Conservation (phyloP, 2,888 invertebrate species). For the Bhutanitis thaidina region DNA sequence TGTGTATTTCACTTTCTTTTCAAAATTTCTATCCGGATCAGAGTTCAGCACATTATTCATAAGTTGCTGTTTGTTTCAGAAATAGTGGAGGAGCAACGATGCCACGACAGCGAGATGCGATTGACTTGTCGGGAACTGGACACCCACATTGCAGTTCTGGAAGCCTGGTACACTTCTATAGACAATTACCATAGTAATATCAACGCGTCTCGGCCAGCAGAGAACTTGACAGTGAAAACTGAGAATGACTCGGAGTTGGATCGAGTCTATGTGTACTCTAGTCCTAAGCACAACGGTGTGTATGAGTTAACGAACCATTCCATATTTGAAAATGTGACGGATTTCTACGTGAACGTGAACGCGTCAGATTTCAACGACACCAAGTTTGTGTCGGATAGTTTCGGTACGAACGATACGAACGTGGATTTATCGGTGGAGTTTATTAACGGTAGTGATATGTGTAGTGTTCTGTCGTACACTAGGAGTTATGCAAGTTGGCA, state of each 20-base stretch:
- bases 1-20: too few species aligned
- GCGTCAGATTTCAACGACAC: constrained; percentile 28
- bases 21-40: too few species aligned
- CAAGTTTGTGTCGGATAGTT: constrained; percentile 43
- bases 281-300: constrained; percentile 69
- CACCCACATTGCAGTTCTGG: constrained; percentile 82
- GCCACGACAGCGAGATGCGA: constrained; percentile 80
- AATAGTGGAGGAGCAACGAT: constrained; percentile 82
- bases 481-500: constrained; percentile 71
- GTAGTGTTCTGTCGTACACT: constrained; percentile 51
- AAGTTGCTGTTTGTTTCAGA: constrained; percentile 67
- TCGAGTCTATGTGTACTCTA: constrained; percentile 64
- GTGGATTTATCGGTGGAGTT: constrained; percentile 50
- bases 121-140: constrained; percentile 82
- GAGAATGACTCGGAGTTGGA: constrained; percentile 67
- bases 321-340: constrained; percentile 42
- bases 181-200: constrained; percentile 51
- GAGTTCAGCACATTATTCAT: too few species aligned
- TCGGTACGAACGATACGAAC: constrained; percentile 41
- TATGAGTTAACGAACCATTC: constrained; percentile 56
- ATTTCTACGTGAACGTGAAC: constrained; percentile 31
- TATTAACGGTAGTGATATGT: constrained; percentile 52
- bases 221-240: constrained; percentile 45
- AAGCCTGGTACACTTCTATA: constrained; percentile 78
- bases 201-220: constrained; percentile 38